Percentiles rank a stretch among this genome's conserved stretches.
Conservation (phyloP, 2,113 vertebrate genomes). For the Percina caprodes region DNA sequence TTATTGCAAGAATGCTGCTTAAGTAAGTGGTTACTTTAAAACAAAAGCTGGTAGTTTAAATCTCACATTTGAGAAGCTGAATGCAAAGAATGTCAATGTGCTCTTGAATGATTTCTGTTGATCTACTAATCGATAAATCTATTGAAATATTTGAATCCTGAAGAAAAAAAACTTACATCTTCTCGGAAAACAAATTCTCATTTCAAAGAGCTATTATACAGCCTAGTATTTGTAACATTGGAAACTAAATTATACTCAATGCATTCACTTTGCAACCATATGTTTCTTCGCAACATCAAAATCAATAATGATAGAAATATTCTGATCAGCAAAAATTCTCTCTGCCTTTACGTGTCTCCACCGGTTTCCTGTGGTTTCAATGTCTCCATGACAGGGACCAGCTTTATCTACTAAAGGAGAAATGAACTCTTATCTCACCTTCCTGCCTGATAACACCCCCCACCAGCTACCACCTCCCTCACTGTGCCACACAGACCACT, state of each 20-base stretch:
- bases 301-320: neutral
- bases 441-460: constrained; percentile 59
- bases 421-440: constrained; percentile 71
- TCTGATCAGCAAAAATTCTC: neutral
- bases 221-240: too few species aligned
- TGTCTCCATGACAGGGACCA: constrained; percentile 48
- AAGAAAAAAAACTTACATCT: neutral
- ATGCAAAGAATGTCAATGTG: neutral
- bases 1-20: neutral
- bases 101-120: neutral
- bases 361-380: constrained; percentile 61
- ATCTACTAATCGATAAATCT: neutral
- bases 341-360: neutral
- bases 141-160: neutral
- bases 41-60: neutral
- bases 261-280: neutral
- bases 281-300: neutral
- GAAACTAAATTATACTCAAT: too few species aligned
- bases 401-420: constrained; percentile 50
- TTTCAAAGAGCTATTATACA: too few species aligned
- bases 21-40: neutral
- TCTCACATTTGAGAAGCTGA: neutral
- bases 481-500: constrained; percentile 54
- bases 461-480: constrained; percentile 4
- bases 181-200: neutral